Conservation (phyloP, 2,113 vertebrate genomes). For the Caranx ignobilis region DNA sequence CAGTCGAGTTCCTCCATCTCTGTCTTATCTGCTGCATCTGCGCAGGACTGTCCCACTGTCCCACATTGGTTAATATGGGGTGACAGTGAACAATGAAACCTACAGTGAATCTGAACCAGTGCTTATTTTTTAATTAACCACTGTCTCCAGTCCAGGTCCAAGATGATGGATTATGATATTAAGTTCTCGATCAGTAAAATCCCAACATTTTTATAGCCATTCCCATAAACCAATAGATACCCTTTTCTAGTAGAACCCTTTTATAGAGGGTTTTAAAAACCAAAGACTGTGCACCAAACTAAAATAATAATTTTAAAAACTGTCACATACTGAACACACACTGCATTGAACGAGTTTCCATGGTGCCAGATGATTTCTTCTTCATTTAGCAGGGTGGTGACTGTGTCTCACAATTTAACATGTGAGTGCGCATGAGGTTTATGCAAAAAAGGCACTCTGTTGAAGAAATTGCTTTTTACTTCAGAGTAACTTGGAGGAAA, state of each 20-base stretch:
- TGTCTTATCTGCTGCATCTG: not conserved
- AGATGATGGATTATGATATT: not conserved
- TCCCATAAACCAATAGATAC: not conserved
- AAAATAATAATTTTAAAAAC: not conserved
- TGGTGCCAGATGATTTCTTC: not conserved
- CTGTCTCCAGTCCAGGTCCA: not conserved
- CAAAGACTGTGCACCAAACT: not conserved
- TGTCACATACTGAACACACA: too few species aligned
- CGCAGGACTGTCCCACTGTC: not conserved
- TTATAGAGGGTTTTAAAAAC: not conserved
- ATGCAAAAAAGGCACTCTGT: not conserved
- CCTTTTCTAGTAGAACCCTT: not conserved
- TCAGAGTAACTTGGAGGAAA: not conserved
- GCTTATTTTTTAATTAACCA: not conserved
- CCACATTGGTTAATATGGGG: not conserved
- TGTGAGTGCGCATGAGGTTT: not conserved
- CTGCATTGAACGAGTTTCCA: not conserved
- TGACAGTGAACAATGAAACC: not conserved
- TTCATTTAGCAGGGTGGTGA: not conserved
- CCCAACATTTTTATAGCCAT: too few species aligned
- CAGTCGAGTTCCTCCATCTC: not conserved
- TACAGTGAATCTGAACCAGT: not conserved
- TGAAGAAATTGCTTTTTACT: not conserved
- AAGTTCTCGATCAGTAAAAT: not conserved
- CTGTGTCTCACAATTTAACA: not conserved